A percentile compares a stretch with the other conserved stretches of the same genome.
Evolutionary conservation across 2,113 vertebrate species (phyloP).

Genomic region (Equus quagga): DNA sequence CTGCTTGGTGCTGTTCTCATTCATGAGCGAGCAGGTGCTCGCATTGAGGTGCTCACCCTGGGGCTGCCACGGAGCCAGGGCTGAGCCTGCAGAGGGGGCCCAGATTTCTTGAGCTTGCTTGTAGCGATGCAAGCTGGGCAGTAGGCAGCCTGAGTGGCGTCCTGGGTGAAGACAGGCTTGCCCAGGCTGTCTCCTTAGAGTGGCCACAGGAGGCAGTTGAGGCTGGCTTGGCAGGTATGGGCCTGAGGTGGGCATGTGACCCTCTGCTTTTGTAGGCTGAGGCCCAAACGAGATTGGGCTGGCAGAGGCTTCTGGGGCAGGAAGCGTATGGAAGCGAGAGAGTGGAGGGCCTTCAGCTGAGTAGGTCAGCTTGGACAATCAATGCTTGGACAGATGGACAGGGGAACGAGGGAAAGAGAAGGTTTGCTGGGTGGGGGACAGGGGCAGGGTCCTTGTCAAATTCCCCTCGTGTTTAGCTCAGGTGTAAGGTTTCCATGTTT

Average conservation of each 20-base stretch:
- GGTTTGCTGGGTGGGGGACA: too few species aligned
- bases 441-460: background rate
- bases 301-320: too few species aligned
- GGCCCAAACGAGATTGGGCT: background rate
- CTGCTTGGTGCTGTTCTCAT: background rate
- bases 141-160: background rate
- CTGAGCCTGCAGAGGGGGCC: background rate
- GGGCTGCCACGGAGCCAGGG: background rate
- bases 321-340: background rate
- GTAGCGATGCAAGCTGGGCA: background rate
- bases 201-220: background rate
- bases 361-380: too few species aligned
- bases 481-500: background rate
- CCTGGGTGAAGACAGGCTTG: accelerated
- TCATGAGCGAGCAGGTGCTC: accelerated
- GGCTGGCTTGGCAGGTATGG: accelerated
- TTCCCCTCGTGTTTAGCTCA: background rate
- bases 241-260: too few species aligned
- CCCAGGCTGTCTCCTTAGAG: background rate
- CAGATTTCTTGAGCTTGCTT: background rate
- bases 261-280: background rate
- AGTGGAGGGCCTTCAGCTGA: accelerated
- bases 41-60: accelerated
- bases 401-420: accelerated
- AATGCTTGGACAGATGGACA: background rate